Conservation (phyloP, 2,113 vertebrate species). For the Melanotaenia duboulayi region DNA sequence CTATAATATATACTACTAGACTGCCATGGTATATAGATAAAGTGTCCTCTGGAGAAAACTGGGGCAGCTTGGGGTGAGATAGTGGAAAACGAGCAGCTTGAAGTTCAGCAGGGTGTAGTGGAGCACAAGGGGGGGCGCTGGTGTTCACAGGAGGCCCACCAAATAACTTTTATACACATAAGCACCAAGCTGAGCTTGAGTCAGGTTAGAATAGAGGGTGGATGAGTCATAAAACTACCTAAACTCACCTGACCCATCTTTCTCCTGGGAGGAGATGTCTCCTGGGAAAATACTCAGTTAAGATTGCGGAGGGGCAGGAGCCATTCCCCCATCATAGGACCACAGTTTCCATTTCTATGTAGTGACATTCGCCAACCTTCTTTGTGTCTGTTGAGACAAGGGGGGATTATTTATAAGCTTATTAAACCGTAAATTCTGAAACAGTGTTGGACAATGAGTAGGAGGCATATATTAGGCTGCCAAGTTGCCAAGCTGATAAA, state of each 20-base stretch:
- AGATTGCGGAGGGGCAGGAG: constrained; percentile 34
- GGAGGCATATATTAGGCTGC: constrained; percentile 61
- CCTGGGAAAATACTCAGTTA: constrained; percentile 53
- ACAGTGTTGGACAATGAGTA: constrained; percentile 63
- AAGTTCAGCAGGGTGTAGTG: constrained; percentile 13
- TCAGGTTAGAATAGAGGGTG: constrained; percentile 25
- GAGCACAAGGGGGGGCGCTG: constrained; percentile 6
- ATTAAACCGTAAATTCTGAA: constrained; percentile 72
- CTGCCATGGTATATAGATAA: constrained; percentile 58
- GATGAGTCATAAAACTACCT: constrained; percentile 43
- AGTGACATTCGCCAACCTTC: constrained; percentile 68
- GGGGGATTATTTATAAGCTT: constrained; percentile 74
- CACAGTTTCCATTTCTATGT: constrained; percentile 40
- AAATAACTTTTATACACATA: constrained; percentile 37
- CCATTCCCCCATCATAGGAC: constrained; percentile 35
- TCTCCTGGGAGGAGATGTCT: constrained; percentile 24
- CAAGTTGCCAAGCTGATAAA: constrained; percentile 64
- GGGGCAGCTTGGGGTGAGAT: constrained; percentile 15
- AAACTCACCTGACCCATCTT: constrained; percentile 46
- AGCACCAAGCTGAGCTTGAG: constrained; percentile 25
- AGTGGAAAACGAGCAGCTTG: constrained; percentile 43
- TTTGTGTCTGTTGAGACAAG: constrained; percentile 64
- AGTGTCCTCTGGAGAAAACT: constrained; percentile 50
- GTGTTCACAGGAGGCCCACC: constrained; percentile 38
- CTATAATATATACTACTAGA: constrained; percentile 49